Evolutionary conservation across 2,888 invertebrate genomes (phyloP).

Genomic region (Pyrrhosoma nymphula): DNA sequence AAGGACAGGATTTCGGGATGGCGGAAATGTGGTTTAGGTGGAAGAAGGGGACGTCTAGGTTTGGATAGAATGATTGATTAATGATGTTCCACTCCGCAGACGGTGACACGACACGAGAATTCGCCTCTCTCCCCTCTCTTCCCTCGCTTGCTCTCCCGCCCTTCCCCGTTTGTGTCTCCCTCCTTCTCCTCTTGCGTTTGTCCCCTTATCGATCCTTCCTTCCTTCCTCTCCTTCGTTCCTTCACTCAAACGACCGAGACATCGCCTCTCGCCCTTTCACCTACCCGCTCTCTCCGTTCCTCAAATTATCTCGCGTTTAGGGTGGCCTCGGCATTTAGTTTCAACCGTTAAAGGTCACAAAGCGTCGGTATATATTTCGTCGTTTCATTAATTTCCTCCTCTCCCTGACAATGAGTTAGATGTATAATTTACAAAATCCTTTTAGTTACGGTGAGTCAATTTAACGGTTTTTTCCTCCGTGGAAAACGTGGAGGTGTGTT

Average conservation of each 20-base stretch:
- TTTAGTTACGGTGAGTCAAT: neutral
- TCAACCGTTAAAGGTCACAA: neutral
- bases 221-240: neutral
- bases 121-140: constrained; percentile 3
- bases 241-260: too few species aligned
- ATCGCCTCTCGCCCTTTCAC: neutral
- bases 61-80: constrained; percentile 68
- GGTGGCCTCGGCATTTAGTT: neutral
- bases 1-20: neutral
- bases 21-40: neutral
- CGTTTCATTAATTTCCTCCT: neutral
- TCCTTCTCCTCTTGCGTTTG: too few species aligned
- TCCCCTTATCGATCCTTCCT: neutral
- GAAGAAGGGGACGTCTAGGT: constrained; percentile 65
- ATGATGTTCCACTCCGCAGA: constrained; percentile 59
- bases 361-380: neutral
- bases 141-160: neutral
- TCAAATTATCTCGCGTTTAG: neutral
- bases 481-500: neutral
- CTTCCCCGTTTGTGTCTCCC: neutral
- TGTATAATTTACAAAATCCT: neutral
- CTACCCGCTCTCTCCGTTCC: neutral
- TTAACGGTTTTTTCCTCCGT: neutral
- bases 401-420: neutral
- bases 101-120: constrained; percentile 35